These are phyloP conservation scores for Tinea semifulvella DNA, from an alignment of 2,888 invertebrate species.

Conservation along the genomic window DNA sequence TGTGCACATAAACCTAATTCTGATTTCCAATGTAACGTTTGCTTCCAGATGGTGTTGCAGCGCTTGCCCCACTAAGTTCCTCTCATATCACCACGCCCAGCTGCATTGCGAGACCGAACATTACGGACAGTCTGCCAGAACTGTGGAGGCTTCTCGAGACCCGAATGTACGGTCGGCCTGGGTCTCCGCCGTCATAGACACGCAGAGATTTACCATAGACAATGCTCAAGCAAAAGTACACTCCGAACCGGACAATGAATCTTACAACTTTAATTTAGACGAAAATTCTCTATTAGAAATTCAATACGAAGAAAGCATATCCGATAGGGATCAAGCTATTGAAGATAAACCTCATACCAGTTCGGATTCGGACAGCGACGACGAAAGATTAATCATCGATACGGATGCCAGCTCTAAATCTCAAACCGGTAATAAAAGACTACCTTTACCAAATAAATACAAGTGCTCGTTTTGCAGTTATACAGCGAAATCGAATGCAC, in stretches of 20 bases:
- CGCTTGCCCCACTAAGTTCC: constrained; percentile 34
- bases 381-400: constrained; percentile 33
- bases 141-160: constrained; percentile 35
- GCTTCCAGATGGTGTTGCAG: constrained; percentile 49
- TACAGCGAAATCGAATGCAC: constrained; percentile 21
- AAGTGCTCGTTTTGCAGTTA: constrained; percentile 40
- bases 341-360: constrained; percentile 19
- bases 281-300: constrained; percentile 47
- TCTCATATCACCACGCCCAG: constrained; percentile 50
- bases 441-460: too few relatives aligned
- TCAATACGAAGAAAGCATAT: constrained; percentile 39
- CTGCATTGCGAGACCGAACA: constrained; percentile 44
- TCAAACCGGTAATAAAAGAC: constrained; percentile 13
- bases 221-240: too few relatives aligned
- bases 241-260: too few relatives aligned
- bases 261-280: too few relatives aligned
- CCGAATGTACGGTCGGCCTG: constrained; percentile 33
- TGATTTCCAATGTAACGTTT: too few relatives aligned
- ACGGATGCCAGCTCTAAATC: neutral
- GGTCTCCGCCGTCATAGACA: constrained; percentile 30
- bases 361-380: constrained; percentile 31
- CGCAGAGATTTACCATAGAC: constrained; percentile 33
- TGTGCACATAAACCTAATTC: too few relatives aligned
- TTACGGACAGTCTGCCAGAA: constrained; percentile 25
- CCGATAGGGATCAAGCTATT: constrained; percentile 26